Conservation (phyloP, 2,113 vertebrate species). For the Spea bombifrons region DNA sequence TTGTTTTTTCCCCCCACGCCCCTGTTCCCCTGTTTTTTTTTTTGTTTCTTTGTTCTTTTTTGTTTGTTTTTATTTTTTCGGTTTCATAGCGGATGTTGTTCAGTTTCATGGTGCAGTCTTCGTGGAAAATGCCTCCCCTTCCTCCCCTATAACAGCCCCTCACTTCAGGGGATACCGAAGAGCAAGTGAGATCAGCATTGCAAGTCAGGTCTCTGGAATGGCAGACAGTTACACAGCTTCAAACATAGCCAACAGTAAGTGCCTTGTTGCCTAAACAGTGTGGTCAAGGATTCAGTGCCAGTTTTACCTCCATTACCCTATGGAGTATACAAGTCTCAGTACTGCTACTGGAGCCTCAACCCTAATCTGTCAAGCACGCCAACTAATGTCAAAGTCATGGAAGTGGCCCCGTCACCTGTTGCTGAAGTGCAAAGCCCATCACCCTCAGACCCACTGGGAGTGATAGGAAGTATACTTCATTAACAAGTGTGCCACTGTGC, state of each 20-base stretch:
- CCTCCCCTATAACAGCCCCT: slow-evolving; percentile 81
- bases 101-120: slow-evolving; percentile 92
- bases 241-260: slow-evolving; percentile 97
- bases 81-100: slow-evolving; percentile 89
- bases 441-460: too few species aligned
- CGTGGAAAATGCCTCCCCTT: slow-evolving; percentile 85
- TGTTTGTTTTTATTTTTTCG: slow-evolving; percentile 82
- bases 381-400: too few species aligned
- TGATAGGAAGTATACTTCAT: too few species aligned
- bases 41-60: slow-evolving; percentile 63
- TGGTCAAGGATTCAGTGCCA: slow-evolving; percentile 16
- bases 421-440: too few species aligned
- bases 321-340: neutral
- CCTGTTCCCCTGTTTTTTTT: slow-evolving; percentile 73
- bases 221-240: slow-evolving; percentile 93
- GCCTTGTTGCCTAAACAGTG: slow-evolving; percentile 34
- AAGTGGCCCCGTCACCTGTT: too few species aligned
- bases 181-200: slow-evolving; percentile 95
- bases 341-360: too few species aligned
- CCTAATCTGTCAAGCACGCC: too few species aligned
- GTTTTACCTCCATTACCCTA: slow-evolving; percentile 17
- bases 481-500: too few species aligned
- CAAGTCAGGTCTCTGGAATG: slow-evolving; percentile 97
- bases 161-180: slow-evolving; percentile 84
- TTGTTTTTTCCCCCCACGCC: slow-evolving; percentile 32